Evolutionary conservation across 2,888 invertebrate species (phyloP), one percentile per base, ranked within the genome.

Genomic region (Argyresthia goedartella): DNA sequence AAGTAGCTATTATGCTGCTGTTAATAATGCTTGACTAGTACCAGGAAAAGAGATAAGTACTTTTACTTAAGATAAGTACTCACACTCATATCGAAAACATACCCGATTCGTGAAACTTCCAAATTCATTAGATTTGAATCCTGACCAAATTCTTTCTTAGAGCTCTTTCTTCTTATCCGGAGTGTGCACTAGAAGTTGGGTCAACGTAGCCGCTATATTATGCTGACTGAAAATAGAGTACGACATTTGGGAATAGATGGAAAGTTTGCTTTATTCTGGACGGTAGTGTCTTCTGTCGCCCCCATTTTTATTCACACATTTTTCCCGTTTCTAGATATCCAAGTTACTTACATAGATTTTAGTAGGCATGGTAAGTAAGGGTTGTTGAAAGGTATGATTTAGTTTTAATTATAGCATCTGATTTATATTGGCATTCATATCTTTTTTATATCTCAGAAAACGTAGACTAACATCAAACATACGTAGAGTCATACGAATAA

Each of bases 41-140:
- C 6, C 6, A 4, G 2, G 2, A 25, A 25, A 25, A 6, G 25
- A 25, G 25, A 25, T 4, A 25, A n/a, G n/a, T n/a, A n/a, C n/a
- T n/a, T n/a, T n/a, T n/a, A n/a, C n/a, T 25, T 6, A 25, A 25
- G 6, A 25, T 2, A 25, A 25, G 25, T 25, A 25, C 2, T 25
- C 25, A 25, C 6, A 25, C 2, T 25, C 25, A 25, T 25, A 25
- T 25, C 6, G 25, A 25, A 25, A 6, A 25, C n/a, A 71, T 73
- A 76, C 74, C 73, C 70, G 81, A 85, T 85, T 86, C 82, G 84
- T 82, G 84, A 82, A 84, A 82, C 76, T 81, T 84, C 81, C 79
- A 69, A 65, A 69, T 65, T 67, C 75, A 74, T 79, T 81, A 84
- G 76, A 75, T 67, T 74, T 79, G 74, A 77, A 72, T 72, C 71